Evolutionary conservation across 2,888 invertebrate species (phyloP).

Genomic region (Agriotes lineatus): DNA sequence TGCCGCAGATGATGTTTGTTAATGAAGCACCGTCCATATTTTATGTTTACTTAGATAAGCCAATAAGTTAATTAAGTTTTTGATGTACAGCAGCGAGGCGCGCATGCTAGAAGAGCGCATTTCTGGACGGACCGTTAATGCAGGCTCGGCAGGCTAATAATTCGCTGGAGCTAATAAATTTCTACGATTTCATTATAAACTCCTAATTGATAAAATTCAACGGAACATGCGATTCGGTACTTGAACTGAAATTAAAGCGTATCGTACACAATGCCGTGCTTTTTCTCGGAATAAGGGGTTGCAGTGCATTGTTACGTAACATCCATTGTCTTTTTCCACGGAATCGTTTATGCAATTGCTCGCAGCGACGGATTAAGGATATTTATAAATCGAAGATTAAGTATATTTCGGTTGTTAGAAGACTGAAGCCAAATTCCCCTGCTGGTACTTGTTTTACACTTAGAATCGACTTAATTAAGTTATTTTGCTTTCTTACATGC

Average conservation of each 20-base stretch:
- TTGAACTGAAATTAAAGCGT: slow-evolving; percentile 25
- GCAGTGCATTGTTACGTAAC: slow-evolving; percentile 21
- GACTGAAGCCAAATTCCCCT: too few species aligned
- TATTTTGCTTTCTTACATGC: too few species aligned
- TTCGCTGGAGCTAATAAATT: too few species aligned
- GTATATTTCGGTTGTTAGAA: too few species aligned
- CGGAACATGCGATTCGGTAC: slow-evolving; percentile 10
- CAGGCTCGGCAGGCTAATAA: too few species aligned
- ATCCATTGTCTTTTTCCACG: slow-evolving; percentile 10
- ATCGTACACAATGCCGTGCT: slow-evolving; percentile 22
- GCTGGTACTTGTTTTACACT: too few species aligned
- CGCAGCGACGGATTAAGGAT: too few species aligned
- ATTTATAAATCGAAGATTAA: too few species aligned
- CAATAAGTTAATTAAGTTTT: slow-evolving; percentile 16
- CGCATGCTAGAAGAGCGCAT: too few species aligned
- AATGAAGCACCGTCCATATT: neutral
- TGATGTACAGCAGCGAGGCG: too few species aligned
- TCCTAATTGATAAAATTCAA: neutral
- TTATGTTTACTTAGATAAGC: neutral
- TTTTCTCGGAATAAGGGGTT: slow-evolving; percentile 29
- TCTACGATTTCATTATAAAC: neutral
- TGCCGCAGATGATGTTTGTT: slow-evolving; percentile 7
- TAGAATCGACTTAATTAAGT: too few species aligned
- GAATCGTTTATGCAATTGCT: slow-evolving; percentile 11
- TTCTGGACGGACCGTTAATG: too few species aligned